Conservation (phyloP, 2,888 invertebrate genomes). For the Andrena camellia region DNA sequence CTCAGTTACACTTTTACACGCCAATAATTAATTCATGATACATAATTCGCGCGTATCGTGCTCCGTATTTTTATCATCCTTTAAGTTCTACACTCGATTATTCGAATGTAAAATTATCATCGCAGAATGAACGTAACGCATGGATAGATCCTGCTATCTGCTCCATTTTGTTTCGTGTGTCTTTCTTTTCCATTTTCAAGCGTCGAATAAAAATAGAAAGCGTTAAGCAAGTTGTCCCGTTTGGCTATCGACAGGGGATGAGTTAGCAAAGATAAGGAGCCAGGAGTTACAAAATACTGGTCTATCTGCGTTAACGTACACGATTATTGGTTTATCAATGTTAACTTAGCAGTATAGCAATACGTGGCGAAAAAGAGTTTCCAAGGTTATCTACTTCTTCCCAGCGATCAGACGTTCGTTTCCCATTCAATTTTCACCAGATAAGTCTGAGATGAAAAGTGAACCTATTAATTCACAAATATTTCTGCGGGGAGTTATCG, state of each 20-base stretch:
- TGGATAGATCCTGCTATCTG: too few species aligned
- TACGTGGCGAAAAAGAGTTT: background rate
- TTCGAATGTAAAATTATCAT: too few species aligned
- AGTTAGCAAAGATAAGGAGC: conserved; percentile 6
- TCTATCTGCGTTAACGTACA: background rate
- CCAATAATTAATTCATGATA: background rate
- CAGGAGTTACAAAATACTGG: conserved; percentile 2
- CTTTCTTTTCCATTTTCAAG: too few species aligned
- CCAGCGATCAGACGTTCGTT: background rate
- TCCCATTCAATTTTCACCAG: conserved; percentile 3
- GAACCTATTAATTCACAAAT: background rate
- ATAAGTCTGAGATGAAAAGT: background rate
- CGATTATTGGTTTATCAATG: conserved; percentile 11
- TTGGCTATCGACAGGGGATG: conserved; percentile 6
- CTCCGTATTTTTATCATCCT: too few species aligned
- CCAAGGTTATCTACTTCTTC: background rate
- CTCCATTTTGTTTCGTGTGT: too few species aligned
- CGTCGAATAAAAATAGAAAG: background rate
- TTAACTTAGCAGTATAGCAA: background rate
- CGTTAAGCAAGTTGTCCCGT: background rate
- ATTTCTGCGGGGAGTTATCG: background rate
- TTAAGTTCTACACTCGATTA: too few species aligned
- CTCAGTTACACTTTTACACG: background rate
- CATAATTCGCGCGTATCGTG: background rate
- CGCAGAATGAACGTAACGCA: too few species aligned